Percentiles rank a stretch among this genome's conserved stretches.
These are phyloP conservation scores for Isichthys henryi DNA, from an alignment of 2,113 vertebrate species.

Conservation along the genomic window DNA sequence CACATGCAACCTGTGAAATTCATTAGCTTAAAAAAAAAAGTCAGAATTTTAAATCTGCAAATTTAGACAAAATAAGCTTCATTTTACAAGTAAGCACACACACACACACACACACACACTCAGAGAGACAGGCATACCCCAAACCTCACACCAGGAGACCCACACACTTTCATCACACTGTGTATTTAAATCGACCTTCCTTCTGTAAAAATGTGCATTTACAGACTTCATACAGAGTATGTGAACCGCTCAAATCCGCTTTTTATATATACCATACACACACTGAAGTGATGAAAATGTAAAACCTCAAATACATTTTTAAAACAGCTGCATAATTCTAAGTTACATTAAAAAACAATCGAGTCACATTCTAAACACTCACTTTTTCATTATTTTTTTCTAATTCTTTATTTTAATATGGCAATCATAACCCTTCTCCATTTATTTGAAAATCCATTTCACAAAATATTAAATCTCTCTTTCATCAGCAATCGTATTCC, in stretches of 20 bases:
- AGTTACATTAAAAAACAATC: background rate
- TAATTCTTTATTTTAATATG: background rate
- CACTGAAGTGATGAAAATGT: background rate
- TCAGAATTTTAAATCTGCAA: background rate
- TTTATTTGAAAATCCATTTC: background rate
- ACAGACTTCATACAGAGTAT: background rate
- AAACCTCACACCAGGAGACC: background rate
- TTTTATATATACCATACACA: background rate
- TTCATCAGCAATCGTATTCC: background rate
- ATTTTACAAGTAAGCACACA: background rate
- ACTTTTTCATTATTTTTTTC: background rate
- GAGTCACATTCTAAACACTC: background rate
- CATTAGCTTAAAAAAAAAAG: background rate
- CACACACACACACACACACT: background rate
- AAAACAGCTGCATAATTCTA: background rate
- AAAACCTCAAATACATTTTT: background rate
- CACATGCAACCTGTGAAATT: background rate
- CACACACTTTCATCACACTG: background rate
- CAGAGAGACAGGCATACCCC: background rate
- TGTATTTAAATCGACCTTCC: background rate
- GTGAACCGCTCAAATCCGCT: background rate
- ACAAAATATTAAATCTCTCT: background rate
- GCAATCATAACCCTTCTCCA: background rate
- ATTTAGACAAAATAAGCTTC: background rate
- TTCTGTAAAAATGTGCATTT: slow-evolving; percentile 1